Percentiles rank a stretch among this genome's conserved stretches.
Conservation (phyloP, 2,113 vertebrate species). For the Syngnathus scovelli region DNA sequence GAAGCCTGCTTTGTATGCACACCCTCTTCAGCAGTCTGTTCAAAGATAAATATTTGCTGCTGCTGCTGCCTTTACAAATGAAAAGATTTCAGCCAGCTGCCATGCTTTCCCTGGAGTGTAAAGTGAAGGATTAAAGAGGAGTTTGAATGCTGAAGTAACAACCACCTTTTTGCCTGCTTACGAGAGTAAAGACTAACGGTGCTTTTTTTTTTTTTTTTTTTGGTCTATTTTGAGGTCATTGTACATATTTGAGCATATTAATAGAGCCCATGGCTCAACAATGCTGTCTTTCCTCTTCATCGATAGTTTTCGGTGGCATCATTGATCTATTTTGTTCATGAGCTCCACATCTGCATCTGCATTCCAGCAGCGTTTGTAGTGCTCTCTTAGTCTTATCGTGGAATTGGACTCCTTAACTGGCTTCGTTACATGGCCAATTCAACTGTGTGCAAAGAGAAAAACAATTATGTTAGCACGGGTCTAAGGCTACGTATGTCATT, state of each 20-base stretch:
- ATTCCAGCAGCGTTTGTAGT: neutral
- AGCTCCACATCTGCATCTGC: neutral
- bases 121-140: constrained; percentile 28
- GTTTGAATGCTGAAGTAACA: constrained; percentile 5
- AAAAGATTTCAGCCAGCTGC: constrained; percentile 55
- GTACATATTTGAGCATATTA: neutral
- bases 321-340: neutral
- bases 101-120: constrained; percentile 29
- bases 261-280: neutral
- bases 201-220: neutral
- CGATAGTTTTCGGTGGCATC: neutral
- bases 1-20: constrained; percentile 53
- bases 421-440: constrained; percentile 36
- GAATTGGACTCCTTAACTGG: constrained; percentile 12
- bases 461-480: constrained; percentile 27
- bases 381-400: neutral
- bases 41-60: constrained; percentile 69
- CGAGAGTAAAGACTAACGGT: neutral
- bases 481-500: constrained; percentile 51
- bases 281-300: neutral
- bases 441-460: constrained; percentile 14
- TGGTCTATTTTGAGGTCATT: neutral
- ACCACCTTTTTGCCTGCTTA: constrained; percentile 3
- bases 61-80: constrained; percentile 52
- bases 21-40: constrained; percentile 44